Evolutionary conservation across 2,113 vertebrate species (phyloP).

Genomic region (Spilogale gracilis): DNA sequence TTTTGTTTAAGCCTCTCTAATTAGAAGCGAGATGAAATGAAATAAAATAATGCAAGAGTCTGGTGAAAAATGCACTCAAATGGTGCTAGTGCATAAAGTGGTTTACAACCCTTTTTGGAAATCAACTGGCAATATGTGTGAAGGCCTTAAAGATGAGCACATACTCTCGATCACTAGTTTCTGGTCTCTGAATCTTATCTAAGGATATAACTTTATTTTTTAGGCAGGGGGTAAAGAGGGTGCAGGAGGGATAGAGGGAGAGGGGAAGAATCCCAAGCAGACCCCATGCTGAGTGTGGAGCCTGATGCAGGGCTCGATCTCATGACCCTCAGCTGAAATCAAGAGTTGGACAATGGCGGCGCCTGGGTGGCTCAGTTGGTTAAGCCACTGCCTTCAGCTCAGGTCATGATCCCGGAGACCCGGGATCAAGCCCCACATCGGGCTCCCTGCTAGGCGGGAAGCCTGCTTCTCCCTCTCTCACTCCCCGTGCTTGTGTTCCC

Average conservation of each 20-base stretch:
- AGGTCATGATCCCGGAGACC: too few relatives aligned
- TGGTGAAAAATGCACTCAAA: not conserved
- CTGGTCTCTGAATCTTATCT: not conserved
- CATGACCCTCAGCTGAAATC: not conserved
- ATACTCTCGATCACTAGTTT: not conserved
- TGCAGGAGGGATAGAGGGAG: not conserved
- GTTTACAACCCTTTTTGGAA: not conserved
- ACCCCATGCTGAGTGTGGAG: not conserved
- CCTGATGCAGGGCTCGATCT: not conserved
- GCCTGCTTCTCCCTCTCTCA: too few relatives aligned
- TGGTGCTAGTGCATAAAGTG: fast-evolving
- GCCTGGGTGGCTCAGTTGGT: too few relatives aligned
- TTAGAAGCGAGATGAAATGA: not conserved
- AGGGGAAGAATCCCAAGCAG: not conserved
- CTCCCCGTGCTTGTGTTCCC: too few relatives aligned
- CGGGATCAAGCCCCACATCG: too few relatives aligned
- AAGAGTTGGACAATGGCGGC: not conserved
- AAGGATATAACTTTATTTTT: not conserved
- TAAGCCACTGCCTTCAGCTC: too few relatives aligned
- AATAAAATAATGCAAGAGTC: not conserved
- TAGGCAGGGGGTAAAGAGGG: not conserved
- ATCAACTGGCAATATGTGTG: not conserved
- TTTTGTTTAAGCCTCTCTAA: not conserved
- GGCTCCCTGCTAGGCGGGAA: too few relatives aligned
- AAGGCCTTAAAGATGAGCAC: not conserved